Evolutionary conservation across 2,888 invertebrate species (phyloP).

Genomic region (Sminthurinus aureus): DNA sequence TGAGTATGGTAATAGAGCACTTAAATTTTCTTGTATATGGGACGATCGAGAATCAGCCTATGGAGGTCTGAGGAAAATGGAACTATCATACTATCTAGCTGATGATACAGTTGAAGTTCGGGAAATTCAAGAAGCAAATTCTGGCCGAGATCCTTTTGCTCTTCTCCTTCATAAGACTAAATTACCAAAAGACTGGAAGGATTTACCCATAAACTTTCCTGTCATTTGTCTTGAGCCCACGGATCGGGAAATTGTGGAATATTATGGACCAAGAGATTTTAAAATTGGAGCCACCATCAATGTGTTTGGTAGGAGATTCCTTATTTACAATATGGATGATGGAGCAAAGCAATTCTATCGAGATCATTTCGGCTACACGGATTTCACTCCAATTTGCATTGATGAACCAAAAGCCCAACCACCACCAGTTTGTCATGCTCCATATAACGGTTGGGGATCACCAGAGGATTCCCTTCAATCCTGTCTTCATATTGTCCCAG

Average conservation of each 20-base stretch:
- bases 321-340: slow-evolving; percentile 79
- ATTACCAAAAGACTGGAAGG: slow-evolving; percentile 77
- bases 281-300: slow-evolving; percentile 61
- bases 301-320: slow-evolving; percentile 67
- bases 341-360: slow-evolving; percentile 82
- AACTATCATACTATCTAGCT: slow-evolving; percentile 79
- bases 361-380: slow-evolving; percentile 64
- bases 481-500: slow-evolving; percentile 74
- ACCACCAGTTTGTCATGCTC: slow-evolving; percentile 68
- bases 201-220: slow-evolving; percentile 72
- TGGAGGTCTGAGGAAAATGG: slow-evolving; percentile 67
- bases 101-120: slow-evolving; percentile 83
- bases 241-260: slow-evolving; percentile 77
- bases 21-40: slow-evolving; percentile 65
- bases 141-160: slow-evolving; percentile 80
- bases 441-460: slow-evolving; percentile 75
- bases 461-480: slow-evolving; percentile 80
- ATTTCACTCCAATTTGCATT: slow-evolving; percentile 62
- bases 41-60: slow-evolving; percentile 65
- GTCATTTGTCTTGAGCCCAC: slow-evolving; percentile 74
- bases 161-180: slow-evolving; percentile 77
- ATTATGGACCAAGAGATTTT: slow-evolving; percentile 80
- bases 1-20: slow-evolving; percentile 54
- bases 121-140: slow-evolving; percentile 75
- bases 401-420: slow-evolving; percentile 50